Base-by-base conservation (phyloP, 2,888 invertebrate genomes). In the Steromphala cineraria region DNA sequence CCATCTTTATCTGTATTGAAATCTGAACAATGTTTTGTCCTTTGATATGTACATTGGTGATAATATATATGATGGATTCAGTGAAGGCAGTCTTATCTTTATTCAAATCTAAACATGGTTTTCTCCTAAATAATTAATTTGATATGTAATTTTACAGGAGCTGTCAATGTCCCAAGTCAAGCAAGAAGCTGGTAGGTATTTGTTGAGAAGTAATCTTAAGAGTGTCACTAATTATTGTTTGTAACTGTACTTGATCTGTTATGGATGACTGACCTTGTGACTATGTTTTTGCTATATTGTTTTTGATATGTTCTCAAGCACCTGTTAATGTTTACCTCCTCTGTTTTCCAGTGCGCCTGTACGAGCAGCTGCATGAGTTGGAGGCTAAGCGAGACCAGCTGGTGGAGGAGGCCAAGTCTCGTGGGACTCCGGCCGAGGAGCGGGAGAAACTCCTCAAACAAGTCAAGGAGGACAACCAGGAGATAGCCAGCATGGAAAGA, bases 401-500 rank as follows among this genome's bases (percentile, higher is more conserved):
- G 80, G 94, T 95, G 83, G 95, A 95, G 87, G 97, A 97, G 91
- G 89, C 91, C n/a, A 95, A 96, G 88, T 95, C 95, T 80, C 95
- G 95, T 75, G 94, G 96, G 53, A 96, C 96, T 67, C 97, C 97
- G 0, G 96, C 96, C 83, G 96, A 96, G 89, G 96, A 97, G 91
- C 94, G 96, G 83, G 96, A 96, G 89, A 95, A 95, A 84, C 93
- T 97, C 15, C 93, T 97, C 55, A 94, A 95, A 71, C 96, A 96
- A 93, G 96, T 97, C 85, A 95, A 95, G 87, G 95, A 95, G 83
- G 96, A 97, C 89, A 97, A 97, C 91, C 95, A 96, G 71, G 97
- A 97, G 82, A 96, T 97, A 40, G 95, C 95, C 2, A 95, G 96
- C 5, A 95, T 97, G 90, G 96, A 97, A 87, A 95, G 96, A 88